phyloP scores from a whole-genome alignment of 2,888 invertebrate species.

The Meiosimyza decipiens region DNA sequence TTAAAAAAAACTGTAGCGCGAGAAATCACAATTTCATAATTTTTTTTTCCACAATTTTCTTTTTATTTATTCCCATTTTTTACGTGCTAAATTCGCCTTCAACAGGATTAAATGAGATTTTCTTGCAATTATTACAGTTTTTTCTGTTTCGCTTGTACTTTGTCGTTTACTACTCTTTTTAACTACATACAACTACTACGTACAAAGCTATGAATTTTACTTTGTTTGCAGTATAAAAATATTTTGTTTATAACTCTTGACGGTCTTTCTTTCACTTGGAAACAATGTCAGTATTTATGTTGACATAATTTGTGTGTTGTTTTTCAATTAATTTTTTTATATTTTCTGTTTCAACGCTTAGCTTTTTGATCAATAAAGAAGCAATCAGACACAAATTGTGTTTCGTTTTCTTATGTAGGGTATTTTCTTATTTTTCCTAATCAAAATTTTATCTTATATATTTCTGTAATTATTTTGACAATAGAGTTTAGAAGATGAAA shows the following conservation, averaged over 20 bases:
- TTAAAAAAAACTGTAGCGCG: neutral
- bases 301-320: neutral
- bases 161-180: neutral
- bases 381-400: too few species aligned
- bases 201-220: neutral
- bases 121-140: conserved; percentile 56
- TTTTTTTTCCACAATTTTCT: too few species aligned
- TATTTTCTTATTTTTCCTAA: too few species aligned
- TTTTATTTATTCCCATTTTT: conserved; percentile 44
- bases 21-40: conserved; percentile 11
- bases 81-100: conserved; percentile 61
- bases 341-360: neutral
- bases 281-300: conserved; percentile 1
- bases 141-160: neutral
- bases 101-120: conserved; percentile 61
- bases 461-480: too few species aligned
- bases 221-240: neutral
- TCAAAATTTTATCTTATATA: too few species aligned
- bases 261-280: neutral
- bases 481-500: too few species aligned
- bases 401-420: too few species aligned
- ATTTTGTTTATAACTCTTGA: neutral
- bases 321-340: neutral
- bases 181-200: neutral
- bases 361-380: too few species aligned